phyloP scores from a whole-genome alignment of 2,797 vertebrate species.

The Molossus molossus region DNA sequence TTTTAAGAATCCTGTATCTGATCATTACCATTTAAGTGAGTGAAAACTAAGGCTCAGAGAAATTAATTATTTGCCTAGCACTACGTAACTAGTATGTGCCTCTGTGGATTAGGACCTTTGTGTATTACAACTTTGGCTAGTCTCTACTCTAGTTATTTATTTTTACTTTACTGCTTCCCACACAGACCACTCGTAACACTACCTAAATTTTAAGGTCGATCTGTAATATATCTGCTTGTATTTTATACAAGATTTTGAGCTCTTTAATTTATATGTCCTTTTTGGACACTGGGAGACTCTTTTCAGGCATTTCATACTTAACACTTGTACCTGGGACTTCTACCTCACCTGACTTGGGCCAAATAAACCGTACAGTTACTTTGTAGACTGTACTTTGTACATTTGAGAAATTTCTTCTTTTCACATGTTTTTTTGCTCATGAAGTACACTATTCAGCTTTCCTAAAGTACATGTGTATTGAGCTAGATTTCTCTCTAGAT shows the following conservation, averaged over 20 bases:
- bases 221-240: background rate
- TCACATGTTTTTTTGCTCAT: background rate
- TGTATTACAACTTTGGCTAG: background rate
- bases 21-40: background rate
- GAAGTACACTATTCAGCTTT: background rate
- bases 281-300: background rate
- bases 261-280: background rate
- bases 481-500: conserved; percentile 39
- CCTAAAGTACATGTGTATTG: background rate
- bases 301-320: background rate
- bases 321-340: conserved; percentile 30
- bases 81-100: background rate
- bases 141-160: background rate
- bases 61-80: background rate
- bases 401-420: background rate
- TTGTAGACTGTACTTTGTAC: background rate
- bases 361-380: background rate
- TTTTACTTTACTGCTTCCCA: background rate
- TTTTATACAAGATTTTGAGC: background rate
- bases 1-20: background rate
- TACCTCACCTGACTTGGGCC: background rate
- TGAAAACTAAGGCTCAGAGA: background rate
- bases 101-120: background rate
- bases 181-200: background rate
- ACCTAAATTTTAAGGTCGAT: background rate